Evolutionary conservation across 2,113 vertebrate genomes (phyloP).

Genomic region (Odocoileus hemionus): DNA sequence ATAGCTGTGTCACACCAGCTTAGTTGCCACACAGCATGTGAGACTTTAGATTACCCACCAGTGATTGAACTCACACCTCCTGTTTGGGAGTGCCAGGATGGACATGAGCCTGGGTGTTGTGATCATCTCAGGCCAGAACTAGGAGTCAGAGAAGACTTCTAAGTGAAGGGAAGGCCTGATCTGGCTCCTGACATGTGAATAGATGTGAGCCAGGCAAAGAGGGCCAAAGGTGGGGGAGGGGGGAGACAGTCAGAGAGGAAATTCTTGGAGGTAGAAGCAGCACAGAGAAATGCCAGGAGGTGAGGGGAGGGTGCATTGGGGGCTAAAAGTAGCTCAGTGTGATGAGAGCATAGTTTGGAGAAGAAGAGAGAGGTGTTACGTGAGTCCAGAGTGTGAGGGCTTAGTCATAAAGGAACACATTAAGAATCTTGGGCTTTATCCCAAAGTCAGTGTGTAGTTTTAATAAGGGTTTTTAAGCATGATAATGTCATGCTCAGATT

Average conservation of each 20-base stretch:
- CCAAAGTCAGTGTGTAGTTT: constrained; percentile 58
- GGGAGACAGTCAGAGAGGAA: not conserved
- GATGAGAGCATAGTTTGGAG: not conserved
- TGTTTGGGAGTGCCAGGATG: not conserved
- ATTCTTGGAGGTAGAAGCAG: not conserved
- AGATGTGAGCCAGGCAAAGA: not conserved
- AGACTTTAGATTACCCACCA: not conserved
- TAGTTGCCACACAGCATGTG: not conserved
- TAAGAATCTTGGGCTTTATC: constrained; percentile 55
- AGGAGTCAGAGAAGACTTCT: not conserved
- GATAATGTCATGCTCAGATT: constrained; percentile 61
- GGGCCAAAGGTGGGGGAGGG: not conserved
- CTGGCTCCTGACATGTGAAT: not conserved
- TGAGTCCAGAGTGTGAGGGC: constrained; percentile 38
- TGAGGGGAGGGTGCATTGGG: not conserved
- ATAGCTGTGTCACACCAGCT: not conserved
- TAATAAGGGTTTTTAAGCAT: constrained; percentile 58
- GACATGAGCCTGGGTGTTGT: not conserved
- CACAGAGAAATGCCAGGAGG: not conserved
- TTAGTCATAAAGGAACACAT: constrained; percentile 62
- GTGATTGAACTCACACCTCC: not conserved
- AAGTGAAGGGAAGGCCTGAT: not conserved
- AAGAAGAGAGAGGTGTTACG: not conserved
- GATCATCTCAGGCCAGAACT: not conserved
- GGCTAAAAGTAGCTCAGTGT: not conserved